A percentile compares a stretch with the other conserved stretches of the same genome.
phyloP scores from a whole-genome alignment of 2,888 invertebrate species.

The Camptogramma bilineatum region DNA sequence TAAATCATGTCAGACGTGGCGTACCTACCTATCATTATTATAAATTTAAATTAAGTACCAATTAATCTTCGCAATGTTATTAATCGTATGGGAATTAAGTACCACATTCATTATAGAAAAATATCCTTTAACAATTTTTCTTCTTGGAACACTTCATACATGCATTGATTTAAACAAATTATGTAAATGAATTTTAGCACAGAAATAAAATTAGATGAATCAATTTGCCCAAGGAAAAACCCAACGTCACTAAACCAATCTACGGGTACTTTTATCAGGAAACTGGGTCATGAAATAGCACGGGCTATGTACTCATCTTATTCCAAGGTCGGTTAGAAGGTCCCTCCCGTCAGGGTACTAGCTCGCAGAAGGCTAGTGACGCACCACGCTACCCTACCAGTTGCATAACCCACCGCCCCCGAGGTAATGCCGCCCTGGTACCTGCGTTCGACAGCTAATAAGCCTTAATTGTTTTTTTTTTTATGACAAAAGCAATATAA shows the following conservation, averaged over 20 bases:
- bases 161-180: background rate
- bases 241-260: slow-evolving; percentile 11
- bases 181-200: too few species aligned
- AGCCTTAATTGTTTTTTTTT: slow-evolving; percentile 45
- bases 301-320: slow-evolving; percentile 13
- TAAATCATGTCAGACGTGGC: slow-evolving; percentile 2
- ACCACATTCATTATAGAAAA: background rate
- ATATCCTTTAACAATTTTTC: background rate
- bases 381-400: slow-evolving; percentile 50
- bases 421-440: slow-evolving; percentile 58
- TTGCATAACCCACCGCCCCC: slow-evolving; percentile 45
- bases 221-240: background rate
- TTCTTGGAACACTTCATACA: background rate
- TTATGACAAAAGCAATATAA: slow-evolving; percentile 33
- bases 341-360: slow-evolving; percentile 38
- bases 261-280: slow-evolving; percentile 8
- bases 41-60: background rate
- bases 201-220: too few species aligned
- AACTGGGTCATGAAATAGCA: slow-evolving; percentile 38
- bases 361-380: slow-evolving; percentile 52
- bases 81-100: background rate
- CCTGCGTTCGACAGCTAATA: slow-evolving; percentile 61
- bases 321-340: slow-evolving; percentile 39
- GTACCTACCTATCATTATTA: slow-evolving; percentile 19
- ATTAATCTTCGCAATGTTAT: background rate